Evolutionary conservation across 2,888 invertebrate species (phyloP).

Genomic region (Taphrorychus bicolor): DNA sequence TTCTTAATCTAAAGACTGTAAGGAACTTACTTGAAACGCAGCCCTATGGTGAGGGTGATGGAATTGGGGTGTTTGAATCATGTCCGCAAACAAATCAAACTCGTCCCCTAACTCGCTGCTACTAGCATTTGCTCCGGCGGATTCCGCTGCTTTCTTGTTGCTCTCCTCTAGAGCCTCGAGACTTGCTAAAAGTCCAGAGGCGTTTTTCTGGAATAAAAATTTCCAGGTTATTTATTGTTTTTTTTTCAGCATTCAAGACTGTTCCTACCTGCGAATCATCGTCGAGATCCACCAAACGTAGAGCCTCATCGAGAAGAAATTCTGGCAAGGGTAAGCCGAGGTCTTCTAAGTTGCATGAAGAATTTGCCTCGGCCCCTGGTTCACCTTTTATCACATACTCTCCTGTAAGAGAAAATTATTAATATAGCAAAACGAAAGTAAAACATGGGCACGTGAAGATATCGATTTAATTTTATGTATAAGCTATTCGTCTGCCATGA

Average conservation of each 20-base stretch:
- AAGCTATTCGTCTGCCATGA: slow-evolving; percentile 3
- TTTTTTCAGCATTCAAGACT: not conserved
- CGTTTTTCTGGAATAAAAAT: slow-evolving; percentile 23
- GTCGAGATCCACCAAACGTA: slow-evolving; percentile 76
- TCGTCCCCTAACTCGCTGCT: slow-evolving; percentile 58
- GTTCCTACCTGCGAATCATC: slow-evolving; percentile 62
- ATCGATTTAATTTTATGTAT: not conserved
- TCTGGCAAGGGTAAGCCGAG: slow-evolving; percentile 63
- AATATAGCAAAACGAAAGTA: not conserved
- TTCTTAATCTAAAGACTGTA: not conserved
- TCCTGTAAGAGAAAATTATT: slow-evolving; percentile 58
- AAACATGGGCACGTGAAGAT: not conserved
- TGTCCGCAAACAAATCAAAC: slow-evolving; percentile 63
- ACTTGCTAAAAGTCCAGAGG: slow-evolving; percentile 33
- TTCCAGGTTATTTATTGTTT: not conserved
- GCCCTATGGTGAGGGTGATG: slow-evolving; percentile 70
- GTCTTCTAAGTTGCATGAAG: slow-evolving; percentile 66
- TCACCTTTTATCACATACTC: slow-evolving; percentile 67
- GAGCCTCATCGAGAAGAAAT: slow-evolving; percentile 76
- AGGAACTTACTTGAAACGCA: slow-evolving; percentile 70
- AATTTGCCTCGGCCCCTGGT: slow-evolving; percentile 54
- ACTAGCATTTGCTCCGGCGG: slow-evolving; percentile 35
- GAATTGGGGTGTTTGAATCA: slow-evolving; percentile 71
- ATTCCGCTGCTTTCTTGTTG: slow-evolving; percentile 28
- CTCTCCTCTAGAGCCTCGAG: slow-evolving; percentile 30